phyloP scores from a whole-genome alignment of 2,113 vertebrate species.

The Siphamia tubifer region DNA sequence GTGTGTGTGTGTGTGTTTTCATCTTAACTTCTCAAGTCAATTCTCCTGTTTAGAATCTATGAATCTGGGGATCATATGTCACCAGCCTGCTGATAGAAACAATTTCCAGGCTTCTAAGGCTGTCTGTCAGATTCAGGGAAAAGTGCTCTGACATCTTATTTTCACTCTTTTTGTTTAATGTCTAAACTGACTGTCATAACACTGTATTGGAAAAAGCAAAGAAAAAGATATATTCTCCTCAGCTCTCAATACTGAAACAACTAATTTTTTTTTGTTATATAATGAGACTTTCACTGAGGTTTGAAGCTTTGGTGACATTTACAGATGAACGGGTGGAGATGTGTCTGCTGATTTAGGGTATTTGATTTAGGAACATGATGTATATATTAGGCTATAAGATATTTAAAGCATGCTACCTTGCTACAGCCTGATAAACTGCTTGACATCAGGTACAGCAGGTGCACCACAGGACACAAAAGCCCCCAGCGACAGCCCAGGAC shows the following conservation, averaged over 20 bases:
- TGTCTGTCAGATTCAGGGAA: neutral
- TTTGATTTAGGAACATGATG: neutral
- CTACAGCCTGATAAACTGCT: too few relatives aligned
- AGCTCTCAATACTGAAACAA: neutral
- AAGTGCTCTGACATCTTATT: neutral
- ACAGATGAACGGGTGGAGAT: neutral
- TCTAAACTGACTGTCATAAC: conserved; percentile 4
- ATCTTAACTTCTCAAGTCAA: too few relatives aligned
- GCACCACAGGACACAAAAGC: too few relatives aligned
- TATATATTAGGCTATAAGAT: neutral
- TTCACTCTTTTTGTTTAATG: neutral
- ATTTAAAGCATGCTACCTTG: neutral
- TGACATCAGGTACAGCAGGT: neutral
- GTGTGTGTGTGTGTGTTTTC: too few relatives aligned
- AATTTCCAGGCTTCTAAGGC: neutral
- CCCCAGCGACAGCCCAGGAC: neutral
- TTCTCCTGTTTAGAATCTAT: neutral
- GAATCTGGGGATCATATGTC: neutral
- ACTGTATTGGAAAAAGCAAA: neutral
- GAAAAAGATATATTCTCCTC: neutral
- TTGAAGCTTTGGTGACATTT: conserved; percentile 10
- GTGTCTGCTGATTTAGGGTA: conserved; percentile 10
- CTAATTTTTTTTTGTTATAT: conserved; percentile 5
- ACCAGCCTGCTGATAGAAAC: neutral
- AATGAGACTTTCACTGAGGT: conserved; percentile 5